phyloP scores from a whole-genome alignment of 2,888 invertebrate genomes.

The Tachystola acroxantha region DNA sequence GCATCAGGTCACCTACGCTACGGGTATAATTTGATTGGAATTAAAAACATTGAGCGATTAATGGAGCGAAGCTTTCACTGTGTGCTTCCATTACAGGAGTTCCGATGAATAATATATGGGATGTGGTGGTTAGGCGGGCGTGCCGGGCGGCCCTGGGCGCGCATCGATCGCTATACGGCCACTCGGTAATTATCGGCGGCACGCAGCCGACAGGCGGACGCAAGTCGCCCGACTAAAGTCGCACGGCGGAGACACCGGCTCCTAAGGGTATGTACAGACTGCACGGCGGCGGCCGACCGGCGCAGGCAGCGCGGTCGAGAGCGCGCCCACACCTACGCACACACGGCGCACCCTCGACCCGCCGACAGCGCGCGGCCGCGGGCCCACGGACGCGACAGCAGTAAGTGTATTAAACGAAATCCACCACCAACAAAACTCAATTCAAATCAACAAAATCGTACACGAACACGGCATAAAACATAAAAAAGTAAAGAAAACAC shows the following conservation, averaged over 20 bases:
- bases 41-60: conserved; percentile 52
- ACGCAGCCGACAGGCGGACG: conserved; percentile 15
- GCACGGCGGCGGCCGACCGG: conserved; percentile 20
- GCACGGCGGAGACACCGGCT: conserved; percentile 1
- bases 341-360: conserved; percentile 50
- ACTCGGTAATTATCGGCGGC: conserved; percentile 32
- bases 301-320: conserved; percentile 29
- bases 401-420: conserved; percentile 77
- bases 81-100: conserved; percentile 52
- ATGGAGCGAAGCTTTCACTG: conserved; percentile 52
- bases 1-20: conserved; percentile 17
- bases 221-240: background rate
- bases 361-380: conserved; percentile 11
- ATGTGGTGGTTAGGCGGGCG: conserved; percentile 38
- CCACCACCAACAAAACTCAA: conserved; percentile 78
- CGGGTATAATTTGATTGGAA: conserved; percentile 30
- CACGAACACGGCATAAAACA: conserved; percentile 78
- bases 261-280: conserved; percentile 8
- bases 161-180: conserved; percentile 39
- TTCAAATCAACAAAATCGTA: conserved; percentile 75
- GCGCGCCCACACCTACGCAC: conserved; percentile 59
- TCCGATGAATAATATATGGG: conserved; percentile 50
- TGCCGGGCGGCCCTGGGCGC: conserved; percentile 39
- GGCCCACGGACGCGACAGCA: conserved; percentile 24
- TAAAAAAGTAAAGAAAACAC: conserved; percentile 66